Percentiles rank a stretch among this genome's conserved stretches.
Evolutionary conservation across 2,888 invertebrate species (phyloP).

Genomic region (Trilocha varians): DNA sequence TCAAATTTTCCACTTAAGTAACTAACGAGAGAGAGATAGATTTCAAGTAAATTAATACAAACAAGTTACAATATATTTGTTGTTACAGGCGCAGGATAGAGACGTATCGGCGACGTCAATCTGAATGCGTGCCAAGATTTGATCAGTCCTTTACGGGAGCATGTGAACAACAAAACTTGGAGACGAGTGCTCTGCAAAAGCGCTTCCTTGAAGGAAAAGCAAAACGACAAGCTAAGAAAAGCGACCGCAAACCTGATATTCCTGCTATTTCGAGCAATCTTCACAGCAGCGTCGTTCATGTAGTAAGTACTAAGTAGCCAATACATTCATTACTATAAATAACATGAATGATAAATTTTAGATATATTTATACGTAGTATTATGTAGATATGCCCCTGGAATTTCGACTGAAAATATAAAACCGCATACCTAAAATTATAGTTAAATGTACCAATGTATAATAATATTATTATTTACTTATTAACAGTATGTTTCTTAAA

Average conservation of each 20-base stretch:
- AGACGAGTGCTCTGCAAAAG: slow-evolving; percentile 90
- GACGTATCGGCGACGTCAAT: slow-evolving; percentile 88
- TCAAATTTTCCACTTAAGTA: too few relatives aligned
- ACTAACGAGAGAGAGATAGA: too few relatives aligned
- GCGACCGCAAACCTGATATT: slow-evolving; percentile 67
- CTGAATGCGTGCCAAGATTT: slow-evolving; percentile 88
- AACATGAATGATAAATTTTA: not conserved
- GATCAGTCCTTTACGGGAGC: slow-evolving; percentile 90
- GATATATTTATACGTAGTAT: not conserved
- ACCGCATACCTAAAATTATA: too few relatives aligned
- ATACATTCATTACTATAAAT: not conserved
- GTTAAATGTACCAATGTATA: too few relatives aligned
- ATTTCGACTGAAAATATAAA: too few relatives aligned
- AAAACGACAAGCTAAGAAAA: slow-evolving; percentile 90
- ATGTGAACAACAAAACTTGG: slow-evolving; percentile 92
- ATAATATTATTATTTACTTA: too few relatives aligned
- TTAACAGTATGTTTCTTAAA: too few relatives aligned
- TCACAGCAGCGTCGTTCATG: slow-evolving; percentile 81
- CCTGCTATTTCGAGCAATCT: slow-evolving; percentile 68
- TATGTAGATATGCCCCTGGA: too few relatives aligned
- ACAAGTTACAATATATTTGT: slow-evolving; percentile 10
- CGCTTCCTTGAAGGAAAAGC: slow-evolving; percentile 92
- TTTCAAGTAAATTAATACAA: too few relatives aligned
- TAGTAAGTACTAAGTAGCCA: slow-evolving; percentile 68
- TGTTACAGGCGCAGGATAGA: slow-evolving; percentile 85